phyloP scores from a whole-genome alignment of 2,797 vertebrate genomes.

The Acropternis orthonyx region DNA sequence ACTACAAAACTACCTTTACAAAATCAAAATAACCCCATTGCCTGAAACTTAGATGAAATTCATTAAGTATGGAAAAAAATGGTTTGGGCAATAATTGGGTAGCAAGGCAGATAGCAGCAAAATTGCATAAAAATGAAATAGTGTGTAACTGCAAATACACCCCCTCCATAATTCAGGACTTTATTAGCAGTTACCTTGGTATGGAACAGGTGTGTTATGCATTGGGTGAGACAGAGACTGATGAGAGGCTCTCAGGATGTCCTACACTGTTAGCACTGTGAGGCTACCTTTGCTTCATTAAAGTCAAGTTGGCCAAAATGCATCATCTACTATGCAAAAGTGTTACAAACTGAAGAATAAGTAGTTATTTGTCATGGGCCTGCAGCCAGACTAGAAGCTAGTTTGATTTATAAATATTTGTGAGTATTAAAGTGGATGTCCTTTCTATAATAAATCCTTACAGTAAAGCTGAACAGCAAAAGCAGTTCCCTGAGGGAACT shows the following conservation, averaged over 20 bases:
- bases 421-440: neutral
- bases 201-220: neutral
- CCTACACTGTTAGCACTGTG: accelerated
- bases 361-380: neutral
- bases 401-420: neutral
- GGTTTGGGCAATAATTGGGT: neutral
- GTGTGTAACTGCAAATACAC: accelerated
- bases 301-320: neutral
- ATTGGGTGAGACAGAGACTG: neutral
- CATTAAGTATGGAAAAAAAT: neutral
- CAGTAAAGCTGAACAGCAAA: neutral
- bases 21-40: accelerated
- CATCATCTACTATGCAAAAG: accelerated
- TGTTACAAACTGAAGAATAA: neutral
- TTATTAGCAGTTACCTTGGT: neutral
- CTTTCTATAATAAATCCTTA: neutral
- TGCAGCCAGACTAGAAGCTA: neutral
- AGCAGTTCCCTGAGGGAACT: neutral
- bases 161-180: neutral
- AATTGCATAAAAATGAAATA: neutral
- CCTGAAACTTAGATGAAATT: neutral
- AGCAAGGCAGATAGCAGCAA: neutral
- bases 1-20: neutral
- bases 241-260: neutral
- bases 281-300: neutral